Base-by-base conservation (phyloP, 2,113 vertebrate species). In the Anolis sagrei region DNA sequence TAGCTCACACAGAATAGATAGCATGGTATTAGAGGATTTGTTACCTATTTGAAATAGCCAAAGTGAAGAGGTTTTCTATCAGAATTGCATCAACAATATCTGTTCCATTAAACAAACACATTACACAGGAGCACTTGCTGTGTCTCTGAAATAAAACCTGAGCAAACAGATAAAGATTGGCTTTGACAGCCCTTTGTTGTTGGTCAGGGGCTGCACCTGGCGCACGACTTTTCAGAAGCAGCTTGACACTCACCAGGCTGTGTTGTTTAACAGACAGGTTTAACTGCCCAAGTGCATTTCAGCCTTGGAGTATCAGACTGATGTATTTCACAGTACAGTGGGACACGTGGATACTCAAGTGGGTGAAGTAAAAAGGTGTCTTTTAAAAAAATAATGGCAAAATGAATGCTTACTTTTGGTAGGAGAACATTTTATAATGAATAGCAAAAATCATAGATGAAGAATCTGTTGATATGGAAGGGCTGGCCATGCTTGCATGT, bases 81-180 rank as follows among this genome's bases (percentile, higher is more conserved):
- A 80, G 82, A 74, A 73, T 74, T 74, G 68, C 48, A 88, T 75
- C 48, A 84, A 80, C 61, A 74, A 8, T 61, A 79, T 84, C 77
- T 49, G 19, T 88, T 80, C 82, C 48, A 68, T 76, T 84, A 75
- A 75, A 44, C 13, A 44, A 74, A 84, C 77, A 80, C 27, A 75
- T 80, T 51, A 83, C 48, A 8, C 27, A 76, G 79, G 19, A 51
- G 69, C 58, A 39, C 39, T 36, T 66, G 70, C 32, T 5, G 61
- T 76, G 58, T 79, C 76, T 68, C 32, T 29, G 25, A 27, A 27
- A 79, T 61, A 21, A 39, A 64, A 64, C 68, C 76, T 83, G 76
- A 79, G 76, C 70, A 66, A 88, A 84, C 72, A 73, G 44, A 75
- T 80, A 76, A 80, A 70, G 75, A 80, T 74, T 84, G 36, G 76